Percentiles rank a stretch among this genome's conserved stretches.
Evolutionary conservation across 2,797 vertebrate genomes (phyloP).

Genomic region (Epinephelus coioides): DNA sequence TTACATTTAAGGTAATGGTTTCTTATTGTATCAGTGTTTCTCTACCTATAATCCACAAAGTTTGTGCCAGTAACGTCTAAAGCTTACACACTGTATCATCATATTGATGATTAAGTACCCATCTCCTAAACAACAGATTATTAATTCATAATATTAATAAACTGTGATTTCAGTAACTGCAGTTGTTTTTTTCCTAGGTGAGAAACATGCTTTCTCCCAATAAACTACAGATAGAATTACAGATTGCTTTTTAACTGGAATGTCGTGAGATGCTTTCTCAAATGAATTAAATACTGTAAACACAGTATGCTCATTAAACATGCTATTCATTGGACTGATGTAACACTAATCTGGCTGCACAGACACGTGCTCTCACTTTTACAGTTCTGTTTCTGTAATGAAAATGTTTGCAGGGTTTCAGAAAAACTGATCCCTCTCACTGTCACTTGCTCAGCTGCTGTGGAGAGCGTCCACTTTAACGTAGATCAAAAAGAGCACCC

Average conservation of each 20-base stretch:
- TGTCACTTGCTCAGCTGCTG: conserved; percentile 2
- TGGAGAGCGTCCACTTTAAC: background rate
- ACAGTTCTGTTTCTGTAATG: background rate
- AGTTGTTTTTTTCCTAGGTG: background rate
- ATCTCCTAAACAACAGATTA: conserved; percentile 5
- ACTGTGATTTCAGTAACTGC: background rate
- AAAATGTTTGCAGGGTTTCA: background rate
- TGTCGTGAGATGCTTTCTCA: conserved; percentile 36
- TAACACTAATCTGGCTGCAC: background rate
- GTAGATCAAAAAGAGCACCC: background rate
- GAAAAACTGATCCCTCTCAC: background rate
- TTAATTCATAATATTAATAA: background rate
- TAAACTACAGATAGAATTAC: conserved; percentile 20
- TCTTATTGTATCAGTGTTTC: background rate
- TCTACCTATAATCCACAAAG: background rate
- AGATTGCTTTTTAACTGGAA: conserved; percentile 48
- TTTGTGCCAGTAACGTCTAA: background rate
- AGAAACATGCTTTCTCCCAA: conserved; percentile 38
- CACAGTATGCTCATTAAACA: conserved; percentile 4
- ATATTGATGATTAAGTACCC: conserved; percentile 11
- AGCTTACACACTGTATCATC: conserved; percentile 11
- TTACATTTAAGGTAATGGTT: conserved; percentile 40
- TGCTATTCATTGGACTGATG: conserved; percentile 14
- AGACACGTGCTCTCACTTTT: background rate
- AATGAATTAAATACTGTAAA: background rate